Base-by-base conservation (phyloP, 1,140 invertebrate genomes). In the Polyergus mexicanus region DNA sequence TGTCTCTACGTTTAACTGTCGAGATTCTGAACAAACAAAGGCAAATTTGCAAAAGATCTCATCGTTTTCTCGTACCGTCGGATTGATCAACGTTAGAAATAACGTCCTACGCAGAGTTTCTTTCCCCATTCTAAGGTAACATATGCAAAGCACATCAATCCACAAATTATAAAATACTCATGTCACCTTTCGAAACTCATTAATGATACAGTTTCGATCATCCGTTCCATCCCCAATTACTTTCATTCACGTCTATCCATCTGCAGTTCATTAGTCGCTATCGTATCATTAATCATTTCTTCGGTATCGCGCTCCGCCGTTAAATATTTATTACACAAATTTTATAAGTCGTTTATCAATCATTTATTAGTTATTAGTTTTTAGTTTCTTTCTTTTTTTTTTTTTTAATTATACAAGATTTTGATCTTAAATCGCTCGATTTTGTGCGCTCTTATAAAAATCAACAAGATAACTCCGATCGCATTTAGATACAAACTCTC, bases 221-320 rank as follows among this genome's bases (percentile, higher is more conserved):
- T 80, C 77, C 89, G 47, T 84, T 71, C 41, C 62, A 72, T 87
- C 83, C 83, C 83, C 83, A 86, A 88, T 90, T 88, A 88, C 68
- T 62, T 54, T 60, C 19, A 32, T 86, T 35, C 13, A 25, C 19
- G 11, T 19, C 32, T 44, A 16, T 56, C 10, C 7, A 6, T 28
- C 41, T 60, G 56, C 35, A n/a, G 19, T 80, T 69, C 69, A 41
- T 80, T 80, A 69, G 22, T 41, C 22, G 10, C 10, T 38, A 56
- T 38, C 63, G 16, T 35, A 11, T 41, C 35, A 69, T 69, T 56
- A 69, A 56, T 80, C 35, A 41, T 10, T 16, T 7, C 35, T 54
- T 38, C n/a, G n/a, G n/a, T n/a, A 51, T 47, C 38, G 16, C 47
- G 22, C 16, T 13, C n/a, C n/a, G 16, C 5, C 16, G 8, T 41